Evolutionary conservation across 2,113 vertebrate genomes (phyloP).

Genomic region (Athene noctua): DNA sequence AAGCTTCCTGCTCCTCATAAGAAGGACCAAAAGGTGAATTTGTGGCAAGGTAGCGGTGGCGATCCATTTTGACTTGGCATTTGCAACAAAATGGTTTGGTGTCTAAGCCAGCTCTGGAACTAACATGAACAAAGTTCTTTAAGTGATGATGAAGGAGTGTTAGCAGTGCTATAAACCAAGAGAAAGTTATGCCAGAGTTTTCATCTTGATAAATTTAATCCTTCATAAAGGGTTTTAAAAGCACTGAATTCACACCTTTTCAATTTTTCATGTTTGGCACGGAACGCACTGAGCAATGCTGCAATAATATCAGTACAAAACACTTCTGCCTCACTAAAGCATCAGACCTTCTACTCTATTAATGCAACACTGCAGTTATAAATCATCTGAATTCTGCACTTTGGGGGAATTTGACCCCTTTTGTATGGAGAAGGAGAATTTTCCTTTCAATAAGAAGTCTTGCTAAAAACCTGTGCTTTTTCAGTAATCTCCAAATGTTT

Average conservation of each 20-base stretch:
- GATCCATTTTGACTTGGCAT: background rate
- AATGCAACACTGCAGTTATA: background rate
- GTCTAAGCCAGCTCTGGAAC: background rate
- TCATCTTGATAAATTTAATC: background rate
- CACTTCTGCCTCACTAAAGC: background rate
- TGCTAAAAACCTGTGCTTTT: background rate
- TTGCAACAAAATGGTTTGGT: background rate
- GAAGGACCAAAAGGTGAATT: background rate
- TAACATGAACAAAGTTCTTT: background rate
- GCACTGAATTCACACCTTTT: background rate
- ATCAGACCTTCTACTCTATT: background rate
- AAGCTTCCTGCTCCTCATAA: background rate
- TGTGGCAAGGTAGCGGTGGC: background rate
- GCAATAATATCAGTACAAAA: background rate
- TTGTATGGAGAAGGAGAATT: background rate
- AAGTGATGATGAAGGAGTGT: background rate
- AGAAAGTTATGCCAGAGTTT: background rate
- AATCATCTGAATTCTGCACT: background rate
- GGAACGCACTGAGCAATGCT: background rate
- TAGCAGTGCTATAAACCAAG: background rate
- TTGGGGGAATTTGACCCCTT: background rate
- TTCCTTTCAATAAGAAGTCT: background rate
- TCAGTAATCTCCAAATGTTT: background rate
- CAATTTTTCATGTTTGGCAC: background rate
- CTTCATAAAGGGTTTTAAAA: background rate